A percentile compares a stretch with the other conserved stretches of the same genome.
These are phyloP conservation scores for Erpornis zantholeuca DNA, from an alignment of 2,113 vertebrate genomes.

Conservation along the genomic window DNA sequence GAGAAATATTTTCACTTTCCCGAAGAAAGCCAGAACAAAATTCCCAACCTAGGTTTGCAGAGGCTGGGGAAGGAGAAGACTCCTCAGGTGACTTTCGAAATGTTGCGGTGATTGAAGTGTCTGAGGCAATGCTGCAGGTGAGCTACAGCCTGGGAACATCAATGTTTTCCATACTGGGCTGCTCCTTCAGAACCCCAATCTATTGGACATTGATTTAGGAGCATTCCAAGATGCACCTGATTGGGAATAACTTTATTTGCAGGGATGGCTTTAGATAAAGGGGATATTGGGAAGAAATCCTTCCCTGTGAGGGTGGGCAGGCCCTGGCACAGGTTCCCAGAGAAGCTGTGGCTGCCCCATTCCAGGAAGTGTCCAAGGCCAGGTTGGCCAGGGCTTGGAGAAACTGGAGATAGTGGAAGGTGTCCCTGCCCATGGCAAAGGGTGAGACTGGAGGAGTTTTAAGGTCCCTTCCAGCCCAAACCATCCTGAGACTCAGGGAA, in stretches of 20 bases:
- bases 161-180: neutral
- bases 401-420: fast-evolving
- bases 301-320: neutral
- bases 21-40: neutral
- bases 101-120: neutral
- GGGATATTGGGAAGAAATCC: neutral
- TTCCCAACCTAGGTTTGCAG: neutral
- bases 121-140: neutral
- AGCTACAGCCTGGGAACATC: neutral
- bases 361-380: neutral
- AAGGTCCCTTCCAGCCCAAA: neutral
- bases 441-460: neutral
- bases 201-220: neutral
- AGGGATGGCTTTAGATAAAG: neutral
- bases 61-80: neutral
- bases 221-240: neutral
- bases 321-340: neutral
- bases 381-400: fast-evolving
- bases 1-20: slow-evolving; percentile 18
- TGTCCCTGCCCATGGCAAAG: neutral
- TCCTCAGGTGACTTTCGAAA: neutral
- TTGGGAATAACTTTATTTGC: neutral
- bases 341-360: neutral
- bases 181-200: neutral
- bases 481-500: neutral